phyloP scores from a whole-genome alignment of 2,888 invertebrate species.

The Temnothorax ravouxi region DNA sequence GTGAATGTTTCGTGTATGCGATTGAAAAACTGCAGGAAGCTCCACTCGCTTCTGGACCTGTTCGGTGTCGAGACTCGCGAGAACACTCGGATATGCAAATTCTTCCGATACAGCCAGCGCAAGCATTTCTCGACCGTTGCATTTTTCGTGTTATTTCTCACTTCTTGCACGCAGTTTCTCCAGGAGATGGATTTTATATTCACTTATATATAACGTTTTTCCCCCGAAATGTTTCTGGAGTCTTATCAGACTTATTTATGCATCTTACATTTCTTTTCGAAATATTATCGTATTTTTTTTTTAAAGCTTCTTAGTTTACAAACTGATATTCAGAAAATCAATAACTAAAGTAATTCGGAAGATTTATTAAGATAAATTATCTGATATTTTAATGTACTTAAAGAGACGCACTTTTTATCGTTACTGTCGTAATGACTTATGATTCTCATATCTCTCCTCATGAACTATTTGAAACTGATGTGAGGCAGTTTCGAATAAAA shows the following conservation, averaged over 20 bases:
- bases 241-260: not conserved
- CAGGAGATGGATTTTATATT: slow-evolving; percentile 13
- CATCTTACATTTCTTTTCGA: not conserved
- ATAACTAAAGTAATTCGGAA: not conserved
- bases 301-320: not conserved
- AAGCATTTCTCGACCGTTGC: slow-evolving; percentile 3
- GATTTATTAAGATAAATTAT: not conserved
- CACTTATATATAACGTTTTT: not conserved
- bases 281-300: not conserved
- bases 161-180: not conserved
- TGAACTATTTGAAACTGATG: not conserved
- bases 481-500: not conserved
- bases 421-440: not conserved
- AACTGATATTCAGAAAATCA: not conserved
- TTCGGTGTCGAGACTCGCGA: not conserved
- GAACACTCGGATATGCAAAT: slow-evolving; percentile 42
- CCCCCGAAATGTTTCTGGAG: not conserved
- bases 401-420: not conserved
- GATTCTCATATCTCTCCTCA: not conserved
- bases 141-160: slow-evolving; percentile 19
- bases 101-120: slow-evolving; percentile 1
- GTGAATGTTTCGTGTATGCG: slow-evolving; percentile 11
- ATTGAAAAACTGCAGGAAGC: slow-evolving; percentile 39
- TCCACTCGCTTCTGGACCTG: not conserved
- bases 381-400: not conserved